Percentiles rank a stretch among this genome's conserved stretches.
phyloP scores from a whole-genome alignment of 2,113 vertebrate species.

The Nestor notabilis region DNA sequence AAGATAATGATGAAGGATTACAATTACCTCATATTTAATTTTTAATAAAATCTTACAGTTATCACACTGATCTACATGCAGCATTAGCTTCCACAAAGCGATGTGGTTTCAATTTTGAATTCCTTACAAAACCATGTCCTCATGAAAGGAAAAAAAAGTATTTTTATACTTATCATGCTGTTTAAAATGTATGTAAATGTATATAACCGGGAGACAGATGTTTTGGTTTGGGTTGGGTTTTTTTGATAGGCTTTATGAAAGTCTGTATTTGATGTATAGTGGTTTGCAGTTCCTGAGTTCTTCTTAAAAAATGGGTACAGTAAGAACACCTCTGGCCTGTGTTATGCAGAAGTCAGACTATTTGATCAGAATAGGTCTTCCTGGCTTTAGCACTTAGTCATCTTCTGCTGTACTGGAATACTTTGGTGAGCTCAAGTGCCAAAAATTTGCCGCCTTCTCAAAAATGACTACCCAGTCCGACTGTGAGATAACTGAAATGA shows the following conservation, averaged over 20 bases:
- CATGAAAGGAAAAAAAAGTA: background rate
- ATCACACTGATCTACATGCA: background rate
- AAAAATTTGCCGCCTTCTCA: background rate
- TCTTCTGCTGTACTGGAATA: background rate
- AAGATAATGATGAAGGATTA: conserved; percentile 4
- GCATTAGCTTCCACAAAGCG: background rate
- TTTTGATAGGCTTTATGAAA: background rate
- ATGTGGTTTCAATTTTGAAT: background rate
- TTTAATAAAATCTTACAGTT: conserved; percentile 1
- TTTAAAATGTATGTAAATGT: background rate
- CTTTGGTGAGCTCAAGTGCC: background rate
- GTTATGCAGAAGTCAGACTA: background rate
- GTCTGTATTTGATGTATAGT: background rate
- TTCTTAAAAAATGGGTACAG: background rate
- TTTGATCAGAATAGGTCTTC: background rate
- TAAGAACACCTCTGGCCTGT: background rate
- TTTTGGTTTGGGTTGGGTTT: background rate
- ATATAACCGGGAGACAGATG: background rate
- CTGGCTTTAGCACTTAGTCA: background rate
- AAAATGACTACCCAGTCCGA: background rate
- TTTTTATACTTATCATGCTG: background rate
- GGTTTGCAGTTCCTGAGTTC: background rate
- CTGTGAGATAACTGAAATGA: background rate
- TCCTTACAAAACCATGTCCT: background rate
- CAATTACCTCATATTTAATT: background rate